Evolutionary conservation across 92 coral and sea anemone species (phyloP).

Genomic region (Zoanthus solanderi): DNA sequence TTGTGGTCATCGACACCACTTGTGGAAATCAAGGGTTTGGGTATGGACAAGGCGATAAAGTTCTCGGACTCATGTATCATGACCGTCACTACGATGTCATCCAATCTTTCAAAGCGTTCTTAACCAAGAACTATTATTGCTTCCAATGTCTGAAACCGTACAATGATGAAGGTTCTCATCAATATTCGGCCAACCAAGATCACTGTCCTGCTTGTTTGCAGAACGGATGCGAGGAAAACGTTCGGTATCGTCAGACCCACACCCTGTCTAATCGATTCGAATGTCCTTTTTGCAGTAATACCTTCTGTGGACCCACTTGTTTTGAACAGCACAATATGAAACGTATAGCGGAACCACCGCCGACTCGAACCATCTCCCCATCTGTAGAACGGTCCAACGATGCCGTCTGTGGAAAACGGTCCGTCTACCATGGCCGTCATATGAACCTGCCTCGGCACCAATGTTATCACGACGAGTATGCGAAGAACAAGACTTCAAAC

Average conservation of each 20-base stretch:
- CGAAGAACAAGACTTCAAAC: no score
- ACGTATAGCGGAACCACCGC: neutral
- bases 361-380: neutral
- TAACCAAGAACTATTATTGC: neutral
- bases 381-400: neutral
- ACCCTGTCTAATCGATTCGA: no score
- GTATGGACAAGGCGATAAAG: neutral
- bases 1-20: neutral
- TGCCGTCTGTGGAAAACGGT: neutral
- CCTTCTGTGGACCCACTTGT: no score
- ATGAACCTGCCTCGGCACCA: neutral
- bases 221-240: no score
- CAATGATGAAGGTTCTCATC: no score
- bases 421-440: neutral
- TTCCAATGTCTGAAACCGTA: no score
- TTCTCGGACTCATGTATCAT: no score
- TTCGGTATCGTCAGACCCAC: no score
- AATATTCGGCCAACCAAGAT: no score
- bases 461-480: no score
- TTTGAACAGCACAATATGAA: neutral
- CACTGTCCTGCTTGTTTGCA: no score
- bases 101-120: neutral
- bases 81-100: neutral
- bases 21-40: neutral
- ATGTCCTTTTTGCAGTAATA: no score